These are phyloP conservation scores for Odontothrips loti DNA, from an alignment of 2,888 invertebrate species.

Conservation along the genomic window DNA sequence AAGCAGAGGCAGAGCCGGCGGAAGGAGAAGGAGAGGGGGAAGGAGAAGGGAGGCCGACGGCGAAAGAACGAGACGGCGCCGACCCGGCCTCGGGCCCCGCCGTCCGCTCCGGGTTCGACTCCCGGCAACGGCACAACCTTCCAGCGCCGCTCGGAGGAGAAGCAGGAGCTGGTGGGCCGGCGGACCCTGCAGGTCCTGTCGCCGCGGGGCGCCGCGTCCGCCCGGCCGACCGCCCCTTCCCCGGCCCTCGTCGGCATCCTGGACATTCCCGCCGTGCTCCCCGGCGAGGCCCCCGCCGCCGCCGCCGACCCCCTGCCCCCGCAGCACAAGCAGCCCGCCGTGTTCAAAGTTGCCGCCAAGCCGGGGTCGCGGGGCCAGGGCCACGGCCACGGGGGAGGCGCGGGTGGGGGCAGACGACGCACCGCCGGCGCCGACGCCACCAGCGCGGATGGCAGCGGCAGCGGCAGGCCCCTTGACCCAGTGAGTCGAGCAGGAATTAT, in stretches of 20 bases:
- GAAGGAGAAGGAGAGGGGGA: conserved; percentile 27
- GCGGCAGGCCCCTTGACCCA: neutral
- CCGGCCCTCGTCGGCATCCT: conserved; percentile 19
- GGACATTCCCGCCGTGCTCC: neutral
- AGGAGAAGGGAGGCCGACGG: neutral
- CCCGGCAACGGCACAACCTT: neutral
- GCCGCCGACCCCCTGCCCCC: neutral
- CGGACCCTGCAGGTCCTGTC: conserved; percentile 3
- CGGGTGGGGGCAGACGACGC: conserved; percentile 13
- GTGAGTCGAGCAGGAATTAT: too few species aligned
- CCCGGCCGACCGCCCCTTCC: neutral
- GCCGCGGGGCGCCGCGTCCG: neutral
- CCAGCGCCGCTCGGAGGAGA: conserved; percentile 10
- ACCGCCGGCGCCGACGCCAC: conserved; percentile 32
- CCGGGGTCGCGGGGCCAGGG: conserved; percentile 27
- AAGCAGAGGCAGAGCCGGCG: conserved; percentile 30
- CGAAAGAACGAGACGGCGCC: neutral
- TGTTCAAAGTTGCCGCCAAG: neutral
- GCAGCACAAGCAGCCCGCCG: neutral
- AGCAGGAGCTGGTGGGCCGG: conserved; percentile 9
- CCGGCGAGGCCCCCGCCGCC: neutral
- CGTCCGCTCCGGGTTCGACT: conserved; percentile 35
- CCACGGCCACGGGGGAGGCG: conserved; percentile 16
- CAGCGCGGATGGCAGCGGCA: too few species aligned
- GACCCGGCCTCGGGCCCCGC: conserved; percentile 34